Conservation (phyloP, 2,113 vertebrate species). For the Notarius lentiginosus region DNA sequence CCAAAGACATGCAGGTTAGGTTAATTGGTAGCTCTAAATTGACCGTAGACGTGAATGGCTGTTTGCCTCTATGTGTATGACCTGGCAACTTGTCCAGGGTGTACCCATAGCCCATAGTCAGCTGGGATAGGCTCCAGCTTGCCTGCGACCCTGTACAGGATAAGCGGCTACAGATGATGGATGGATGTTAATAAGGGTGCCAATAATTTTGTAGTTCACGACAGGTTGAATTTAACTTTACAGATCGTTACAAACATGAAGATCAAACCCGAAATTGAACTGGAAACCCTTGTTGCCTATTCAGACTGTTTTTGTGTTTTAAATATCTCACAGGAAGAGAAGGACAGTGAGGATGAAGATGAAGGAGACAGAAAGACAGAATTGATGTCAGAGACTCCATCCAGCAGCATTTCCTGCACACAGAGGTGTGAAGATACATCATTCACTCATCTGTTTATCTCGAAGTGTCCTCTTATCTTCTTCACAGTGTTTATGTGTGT, state of each 20-base stretch:
- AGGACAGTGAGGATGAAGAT: conserved; percentile 85
- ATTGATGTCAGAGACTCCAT: conserved; percentile 62
- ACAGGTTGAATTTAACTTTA: neutral
- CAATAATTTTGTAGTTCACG: neutral
- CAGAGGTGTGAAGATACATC: conserved; percentile 52
- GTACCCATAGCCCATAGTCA: too few relatives aligned
- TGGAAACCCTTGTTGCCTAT: neutral
- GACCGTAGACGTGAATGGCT: too few relatives aligned
- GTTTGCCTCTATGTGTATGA: too few relatives aligned
- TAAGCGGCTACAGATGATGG: too few relatives aligned
- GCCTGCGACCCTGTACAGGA: too few relatives aligned
- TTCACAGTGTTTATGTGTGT: neutral
- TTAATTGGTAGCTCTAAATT: too few relatives aligned
- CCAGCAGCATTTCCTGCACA: conserved; percentile 36
- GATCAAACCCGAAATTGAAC: neutral
- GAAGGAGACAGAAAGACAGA: conserved; percentile 58
- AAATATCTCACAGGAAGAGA: conserved; percentile 79
- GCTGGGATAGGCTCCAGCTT: too few relatives aligned
- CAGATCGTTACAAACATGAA: neutral
- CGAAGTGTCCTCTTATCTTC: neutral
- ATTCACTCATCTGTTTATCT: neutral
- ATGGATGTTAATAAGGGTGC: neutral
- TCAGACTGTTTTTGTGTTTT: conserved; percentile 45
- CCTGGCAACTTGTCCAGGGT: too few relatives aligned
- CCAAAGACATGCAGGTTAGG: too few relatives aligned